Evolutionary conservation across 1,140 invertebrate species (phyloP), one percentile per base, ranked within the genome.

Genomic region (Meloidogyne hapla): DNA sequence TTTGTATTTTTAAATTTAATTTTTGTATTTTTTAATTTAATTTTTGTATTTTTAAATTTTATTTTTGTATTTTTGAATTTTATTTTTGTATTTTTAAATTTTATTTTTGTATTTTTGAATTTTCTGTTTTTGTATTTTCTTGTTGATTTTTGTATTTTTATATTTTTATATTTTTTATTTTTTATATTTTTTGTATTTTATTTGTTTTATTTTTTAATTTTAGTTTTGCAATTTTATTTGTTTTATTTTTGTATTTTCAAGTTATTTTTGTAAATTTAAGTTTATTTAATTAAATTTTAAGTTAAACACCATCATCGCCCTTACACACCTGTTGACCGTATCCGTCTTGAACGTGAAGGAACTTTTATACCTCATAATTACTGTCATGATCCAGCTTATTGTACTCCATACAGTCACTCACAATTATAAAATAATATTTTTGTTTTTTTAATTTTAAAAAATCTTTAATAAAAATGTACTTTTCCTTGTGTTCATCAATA

Each of bases 321-420:
- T 23, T 78, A 78, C 21, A 63, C 64, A 1, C 33, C 10, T 15
- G 25, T 66, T 18, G 77, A 78, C 25, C 23, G 62, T 12, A 33
- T 70, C 5, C 77, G 77, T 9, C 67, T 78, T 28, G 33, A 42
- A 26, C 26, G 40, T 15, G 33, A 70, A 25, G 77, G 77, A 28
- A 76, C 78, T 4, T 63, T 71, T 33, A 45, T 78, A 2, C 77
- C 77, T 6, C 28, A 48, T 1, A 38, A 80, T 65, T 78, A 78
- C 33, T 78, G 77, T 40, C 78, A 78, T 68, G 45, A 80, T 26
- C 68, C 78, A 10, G 33, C 33, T 9, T 28, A 78, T 48, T 78
- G 77, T 45, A 42, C 28, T 25, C n/a, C 3, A 13, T 48, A 42
- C 18, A 4, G 21, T 2, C n/a, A 64, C 23, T 61, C 56, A n/a